Base-by-base conservation (phyloP, 2,797 vertebrate genomes). In the Hypotaenidia philippensis region DNA sequence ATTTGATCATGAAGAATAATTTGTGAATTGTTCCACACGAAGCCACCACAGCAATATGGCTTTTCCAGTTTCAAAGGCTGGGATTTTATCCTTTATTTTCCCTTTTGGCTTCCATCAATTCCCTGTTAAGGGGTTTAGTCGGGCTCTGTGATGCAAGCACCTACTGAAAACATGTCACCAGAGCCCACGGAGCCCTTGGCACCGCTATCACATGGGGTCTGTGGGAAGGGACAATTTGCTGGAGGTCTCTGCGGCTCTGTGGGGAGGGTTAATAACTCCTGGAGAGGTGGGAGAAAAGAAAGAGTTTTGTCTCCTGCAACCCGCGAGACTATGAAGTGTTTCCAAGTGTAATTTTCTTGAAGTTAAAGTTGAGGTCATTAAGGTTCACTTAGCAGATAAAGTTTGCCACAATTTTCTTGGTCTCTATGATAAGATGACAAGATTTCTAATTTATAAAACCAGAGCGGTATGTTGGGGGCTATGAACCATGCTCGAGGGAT, bases 331-430 rank as follows among this genome's bases (percentile, higher is more conserved):
- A 82, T 83, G 96, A 97, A 98, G 96, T 96, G 95, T 96, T 98
- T 98, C 96, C 89, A 34, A 96, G 93, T 80, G 97, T 98, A 98
- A 98, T 98, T 98, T 98, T 95, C 97, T 98, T 98, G 96, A 98
- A 98, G 97, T 98, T 98, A 98, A 98, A 98, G 96, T 96, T 94
- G 96, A 71, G 97, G 97, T 98, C 98, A 96, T 97, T 98, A 96
- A 95, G 97, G 97, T 97, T 98, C 97, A 98, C 96, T 97, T 97
- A 90, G 80, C 95, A 97, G 97, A 97, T 97, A 98, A 98, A 98
- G 97, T 98, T 98, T 97, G 97, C 95, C 91, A 95, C 95, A 82
- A 93, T 98, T 97, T 98, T 87, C 90, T 93, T 94, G 94, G 90
- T 97, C 93, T 93, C 97, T 92, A 22, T 95, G 97, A 97, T 97